Evolutionary conservation across 2,113 vertebrate genomes (phyloP), one percentile per base, ranked within the genome.

Genomic region (Apteryx owenii): DNA sequence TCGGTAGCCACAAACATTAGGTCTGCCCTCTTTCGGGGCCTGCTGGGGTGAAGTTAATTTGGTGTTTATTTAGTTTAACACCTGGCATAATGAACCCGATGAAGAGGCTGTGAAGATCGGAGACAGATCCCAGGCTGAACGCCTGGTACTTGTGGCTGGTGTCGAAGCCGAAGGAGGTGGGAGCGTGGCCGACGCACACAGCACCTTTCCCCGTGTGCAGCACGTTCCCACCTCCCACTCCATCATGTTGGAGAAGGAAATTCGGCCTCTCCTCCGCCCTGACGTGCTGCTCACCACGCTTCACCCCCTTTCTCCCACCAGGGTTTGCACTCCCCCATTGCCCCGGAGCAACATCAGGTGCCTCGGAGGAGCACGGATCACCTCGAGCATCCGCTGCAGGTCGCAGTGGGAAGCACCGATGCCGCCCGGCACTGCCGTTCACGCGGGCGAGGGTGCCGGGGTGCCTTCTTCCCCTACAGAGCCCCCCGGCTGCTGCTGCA

Each of bases 161-260:
- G 10, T 36, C 0, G 2, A 79, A 71, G 51, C 11, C 51, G 1
- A 0, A 12, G 21, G 33, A 17, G 65, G 56, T 48, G 5, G 33
- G 33, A 61, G 60, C 4, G 33, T n/a, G 61, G 64, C 38, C 51
- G n/a, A 75, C 21, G 9, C 19, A 36, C 0, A 7, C 7, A 31
- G 26, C 14, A 3, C 4, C 1, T 29, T 78, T 82, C 38, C 82
- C 29, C 21, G 5, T 3, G 11, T 28, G n/a, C 12, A 36, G 4
- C 10, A 87, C 36, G 50, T 88, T 51, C 28, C 26, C 1, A 40
- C 23, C 29, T 38, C 42, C 50, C 70, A 29, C 50, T 16, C 42
- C 4, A 2, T 26, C 25, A 44, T 83, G n/a, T 23, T 16, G 22
- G 51, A 69, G 48, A 22, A 10, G 6, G 29, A 0, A 0, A 61